Evolutionary conservation across 1,140 invertebrate genomes (phyloP).

Genomic region (Drosophila parvula): DNA sequence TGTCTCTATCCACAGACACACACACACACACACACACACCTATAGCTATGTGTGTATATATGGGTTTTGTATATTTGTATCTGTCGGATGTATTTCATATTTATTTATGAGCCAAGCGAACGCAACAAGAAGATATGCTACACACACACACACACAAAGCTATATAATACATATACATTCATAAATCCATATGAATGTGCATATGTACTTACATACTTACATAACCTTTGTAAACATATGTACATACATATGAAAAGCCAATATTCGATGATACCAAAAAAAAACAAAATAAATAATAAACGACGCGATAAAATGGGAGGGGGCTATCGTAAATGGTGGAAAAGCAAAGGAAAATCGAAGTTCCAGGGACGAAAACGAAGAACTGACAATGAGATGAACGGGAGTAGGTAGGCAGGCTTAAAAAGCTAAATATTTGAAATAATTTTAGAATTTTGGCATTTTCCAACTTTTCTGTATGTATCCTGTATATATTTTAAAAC

Average conservation of each 20-base stretch:
- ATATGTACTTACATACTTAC: slow-evolving; percentile 4
- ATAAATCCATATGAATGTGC: slow-evolving; percentile 33
- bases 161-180: slow-evolving; percentile 5
- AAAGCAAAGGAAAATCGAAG: slow-evolving; percentile 9
- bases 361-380: background rate
- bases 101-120: slow-evolving; percentile 51
- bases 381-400: background rate
- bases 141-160: slow-evolving; percentile 15
- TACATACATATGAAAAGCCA: slow-evolving; percentile 53
- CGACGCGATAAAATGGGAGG: background rate
- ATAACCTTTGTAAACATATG: slow-evolving; percentile 10
- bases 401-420: background rate
- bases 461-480: too few species aligned
- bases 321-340: slow-evolving; percentile 2
- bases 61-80: slow-evolving; percentile 23
- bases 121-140: slow-evolving; percentile 38
- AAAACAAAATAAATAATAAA: background rate
- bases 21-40: slow-evolving; percentile 12
- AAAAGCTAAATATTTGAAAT: background rate
- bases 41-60: slow-evolving; percentile 12
- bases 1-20: slow-evolving; percentile 32
- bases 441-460: background rate
- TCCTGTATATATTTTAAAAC: too few species aligned
- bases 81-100: slow-evolving; percentile 49
- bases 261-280: slow-evolving; percentile 31